Evolutionary conservation across 2,113 vertebrate species (phyloP), one percentile per base, ranked within the genome.

Genomic region (Chaetodon auriga): DNA sequence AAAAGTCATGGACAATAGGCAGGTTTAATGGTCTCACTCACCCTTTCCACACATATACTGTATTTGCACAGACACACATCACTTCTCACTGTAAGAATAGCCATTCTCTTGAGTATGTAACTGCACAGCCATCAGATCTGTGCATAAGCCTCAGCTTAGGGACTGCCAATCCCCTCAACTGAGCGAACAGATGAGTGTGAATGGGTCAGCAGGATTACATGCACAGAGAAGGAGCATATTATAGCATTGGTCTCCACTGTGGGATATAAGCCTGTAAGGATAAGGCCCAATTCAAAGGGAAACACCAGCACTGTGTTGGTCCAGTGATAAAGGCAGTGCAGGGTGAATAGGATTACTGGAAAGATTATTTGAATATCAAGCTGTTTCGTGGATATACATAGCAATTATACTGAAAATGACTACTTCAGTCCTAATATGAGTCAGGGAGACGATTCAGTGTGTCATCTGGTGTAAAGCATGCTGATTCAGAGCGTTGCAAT

Each of bases 181-280:
- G 68, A 87, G 81, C 45, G 72, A 87, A 86, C 84, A 84, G 88
- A 90, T 78, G 85, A 89, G 90, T 85, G 84, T 91, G 91, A 92
- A 89, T 81, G 83, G 90, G 91, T 93, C 92, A 93, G 86, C 80
- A 82, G 90, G 90, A 94, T 93, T 93, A 94, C 89, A 90, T 74
- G 84, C 88, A 88, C 78, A 78, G 66, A 87, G 87, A 87, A 79
- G 75, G 78, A 89, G 72, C 60, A 78, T 84, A 91, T 90, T 77
- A 85, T 68, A 87, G 78, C 25, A 48, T 36, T 77, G 72, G 63
- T 78, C 81, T 83, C 83, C 81, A 54, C 73, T 75, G 78, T 83
- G 66, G 62, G 58, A 80, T 87, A 80, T 84, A 89, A 89, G 65
- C 86, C 68, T 77, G 36, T 12, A 48, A 78, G 70, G 69, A 87